phyloP scores from a whole-genome alignment of 1,140 invertebrate species.

The Brachionus asplanchnoidis region DNA sequence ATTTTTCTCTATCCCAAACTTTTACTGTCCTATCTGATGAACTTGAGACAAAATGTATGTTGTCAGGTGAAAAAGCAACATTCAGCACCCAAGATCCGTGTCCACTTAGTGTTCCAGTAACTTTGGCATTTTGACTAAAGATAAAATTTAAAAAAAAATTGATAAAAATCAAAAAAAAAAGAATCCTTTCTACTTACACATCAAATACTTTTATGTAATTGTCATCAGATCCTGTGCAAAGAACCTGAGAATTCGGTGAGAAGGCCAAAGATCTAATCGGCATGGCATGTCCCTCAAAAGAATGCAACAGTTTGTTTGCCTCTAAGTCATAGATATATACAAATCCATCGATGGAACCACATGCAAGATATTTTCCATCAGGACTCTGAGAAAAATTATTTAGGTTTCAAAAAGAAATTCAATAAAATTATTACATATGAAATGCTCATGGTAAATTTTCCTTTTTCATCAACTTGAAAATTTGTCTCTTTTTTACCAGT shows the following conservation, averaged over 20 bases:
- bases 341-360: conserved; percentile 88
- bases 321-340: conserved; percentile 92
- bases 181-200: conserved; percentile 66
- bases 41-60: conserved; percentile 79
- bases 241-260: conserved; percentile 84
- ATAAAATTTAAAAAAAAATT: not conserved
- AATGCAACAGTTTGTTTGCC: conserved; percentile 82
- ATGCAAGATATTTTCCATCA: conserved; percentile 91
- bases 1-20: conserved; percentile 81
- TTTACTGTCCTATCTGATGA: conserved; percentile 85
- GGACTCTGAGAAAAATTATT: conserved; percentile 69
- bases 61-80: conserved; percentile 83
- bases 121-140: conserved; percentile 71
- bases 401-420: not conserved
- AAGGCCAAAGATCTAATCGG: conserved; percentile 87
- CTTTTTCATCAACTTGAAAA: conserved; percentile 79
- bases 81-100: conserved; percentile 94
- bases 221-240: conserved; percentile 93
- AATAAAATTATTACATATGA: conserved; percentile 72
- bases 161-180: not conserved
- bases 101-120: conserved; percentile 82
- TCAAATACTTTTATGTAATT: conserved; percentile 94
- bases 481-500: conserved; percentile 76
- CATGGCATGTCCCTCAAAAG: conserved; percentile 90
- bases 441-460: conserved; percentile 89